Evolutionary conservation across 2,113 vertebrate genomes (phyloP), one percentile per base, ranked within the genome.

Genomic region (Daubentonia madagascariensis): DNA sequence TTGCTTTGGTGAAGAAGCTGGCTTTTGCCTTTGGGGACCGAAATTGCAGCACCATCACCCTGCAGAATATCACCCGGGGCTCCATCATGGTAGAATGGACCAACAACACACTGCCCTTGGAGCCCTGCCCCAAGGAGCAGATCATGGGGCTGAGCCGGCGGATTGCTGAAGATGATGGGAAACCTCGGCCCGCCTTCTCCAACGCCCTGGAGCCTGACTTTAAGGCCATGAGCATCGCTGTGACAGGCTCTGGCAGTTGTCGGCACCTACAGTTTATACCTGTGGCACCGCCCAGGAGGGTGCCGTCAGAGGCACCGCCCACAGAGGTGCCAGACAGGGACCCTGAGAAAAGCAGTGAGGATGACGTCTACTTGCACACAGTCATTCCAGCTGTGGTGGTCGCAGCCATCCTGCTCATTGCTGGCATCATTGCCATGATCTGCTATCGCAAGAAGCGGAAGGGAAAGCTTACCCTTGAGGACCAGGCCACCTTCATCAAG

Each of bases 401-500:
- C 10, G 99, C 99, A 0, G 99, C 99, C 81, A 99, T 99, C 94
- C 98, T 99, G 48, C 99, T 99, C 0, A 99, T 99, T n/a, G 99
- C 99, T 0, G 99, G 99, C 50, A 99, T 99, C 98, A 99, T 99
- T 1, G 99, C 99, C 78, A 99, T 99, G 99, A 99, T 99, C 96
- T 99, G 99, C 98, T 99, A 99, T 90, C 99, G 99, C 73, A 99
- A 99, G 98, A 99, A 99, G 97, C 99, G 99, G 96, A 99, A 99
- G 98, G 99, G 99, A 76, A 99, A 99, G 97, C 99, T 99, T 98
- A 99, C 99, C 50, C 99, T 99, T 0, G 99, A 99, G 98, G 99
- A 99, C 98, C 99, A 99, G 98, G 99, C 99, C 89, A 99, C 99
- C 61, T 99, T 99, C 98, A 99, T 99, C 95, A 99, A 99, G 98